These are phyloP conservation scores for Aethina tumida DNA, from an alignment of 1,140 invertebrate species.

Conservation along the genomic window DNA sequence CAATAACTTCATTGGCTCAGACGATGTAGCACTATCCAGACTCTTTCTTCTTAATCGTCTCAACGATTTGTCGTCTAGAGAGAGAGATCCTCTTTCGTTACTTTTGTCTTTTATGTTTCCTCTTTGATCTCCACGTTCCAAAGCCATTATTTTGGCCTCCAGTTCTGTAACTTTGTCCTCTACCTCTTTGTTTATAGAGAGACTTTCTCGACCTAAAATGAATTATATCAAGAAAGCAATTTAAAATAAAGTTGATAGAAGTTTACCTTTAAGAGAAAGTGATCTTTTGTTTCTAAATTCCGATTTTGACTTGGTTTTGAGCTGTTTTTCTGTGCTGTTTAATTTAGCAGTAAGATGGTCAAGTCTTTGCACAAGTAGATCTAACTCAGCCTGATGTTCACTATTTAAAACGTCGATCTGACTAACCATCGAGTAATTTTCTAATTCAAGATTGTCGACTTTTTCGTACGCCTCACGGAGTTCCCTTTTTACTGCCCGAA, in stretches of 20 bases:
- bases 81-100: slow-evolving; percentile 29
- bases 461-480: slow-evolving; percentile 68
- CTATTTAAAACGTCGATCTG: slow-evolving; percentile 58
- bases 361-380: slow-evolving; percentile 72
- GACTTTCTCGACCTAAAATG: slow-evolving; percentile 50
- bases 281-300: slow-evolving; percentile 71
- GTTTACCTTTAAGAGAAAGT: slow-evolving; percentile 65
- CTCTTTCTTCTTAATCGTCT: slow-evolving; percentile 54
- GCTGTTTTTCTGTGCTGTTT: slow-evolving; percentile 70
- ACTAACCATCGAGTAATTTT: slow-evolving; percentile 60
- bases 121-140: slow-evolving; percentile 41
- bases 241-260: background rate
- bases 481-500: slow-evolving; percentile 69
- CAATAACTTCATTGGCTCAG: slow-evolving; percentile 67
- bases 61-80: slow-evolving; percentile 41
- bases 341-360: slow-evolving; percentile 77
- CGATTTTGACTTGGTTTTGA: slow-evolving; percentile 67
- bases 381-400: slow-evolving; percentile 61
- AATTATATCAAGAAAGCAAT: background rate
- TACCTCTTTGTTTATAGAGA: slow-evolving; percentile 68
- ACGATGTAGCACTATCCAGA: slow-evolving; percentile 62
- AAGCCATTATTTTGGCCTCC: slow-evolving; percentile 61
- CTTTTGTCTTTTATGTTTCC: slow-evolving; percentile 27
- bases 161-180: slow-evolving; percentile 72
- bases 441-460: slow-evolving; percentile 69